phyloP scores from a whole-genome alignment of 1,140 invertebrate species.

The Leptoteleia sp. region DNA sequence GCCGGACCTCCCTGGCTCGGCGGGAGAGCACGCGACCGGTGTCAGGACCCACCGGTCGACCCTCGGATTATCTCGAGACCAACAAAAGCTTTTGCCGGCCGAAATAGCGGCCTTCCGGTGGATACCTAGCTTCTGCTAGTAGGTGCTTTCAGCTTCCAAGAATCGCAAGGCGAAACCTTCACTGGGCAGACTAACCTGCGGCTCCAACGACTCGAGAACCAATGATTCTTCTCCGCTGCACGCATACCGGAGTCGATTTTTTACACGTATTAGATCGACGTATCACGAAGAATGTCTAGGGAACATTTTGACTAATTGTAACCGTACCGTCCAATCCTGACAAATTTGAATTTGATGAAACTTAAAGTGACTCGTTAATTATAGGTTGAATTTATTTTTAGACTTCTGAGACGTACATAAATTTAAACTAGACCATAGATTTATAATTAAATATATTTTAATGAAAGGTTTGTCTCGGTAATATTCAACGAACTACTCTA shows the following conservation, averaged over 20 bases:
- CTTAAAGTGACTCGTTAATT: no score
- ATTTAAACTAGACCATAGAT: no score
- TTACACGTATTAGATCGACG: constrained; percentile 32
- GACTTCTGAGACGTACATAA: no score
- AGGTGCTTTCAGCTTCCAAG: constrained; percentile 68
- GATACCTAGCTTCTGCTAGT: constrained; percentile 48
- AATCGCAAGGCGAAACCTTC: constrained; percentile 69
- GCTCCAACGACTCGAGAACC: constrained; percentile 34
- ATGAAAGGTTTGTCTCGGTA: no score
- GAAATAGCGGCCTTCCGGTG: constrained; percentile 25
- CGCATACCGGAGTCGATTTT: constrained; percentile 47
- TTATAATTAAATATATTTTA: no score
- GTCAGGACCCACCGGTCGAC: constrained; percentile 33
- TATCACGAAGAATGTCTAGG: constrained; percentile 20
- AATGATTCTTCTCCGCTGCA: constrained; percentile 24
- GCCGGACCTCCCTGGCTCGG: constrained; percentile 21
- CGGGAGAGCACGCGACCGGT: constrained; percentile 59
- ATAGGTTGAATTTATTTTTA: no score
- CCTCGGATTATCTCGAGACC: constrained; percentile 33
- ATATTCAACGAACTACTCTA: no score
- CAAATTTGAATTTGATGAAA: no score
- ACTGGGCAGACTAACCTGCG: constrained; percentile 63
- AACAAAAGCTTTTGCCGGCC: constrained; percentile 37
- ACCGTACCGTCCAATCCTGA: not conserved
- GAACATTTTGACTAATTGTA: constrained; percentile 27